Conservation (phyloP, 1,140 invertebrate species). For the Colletes gigas region DNA sequence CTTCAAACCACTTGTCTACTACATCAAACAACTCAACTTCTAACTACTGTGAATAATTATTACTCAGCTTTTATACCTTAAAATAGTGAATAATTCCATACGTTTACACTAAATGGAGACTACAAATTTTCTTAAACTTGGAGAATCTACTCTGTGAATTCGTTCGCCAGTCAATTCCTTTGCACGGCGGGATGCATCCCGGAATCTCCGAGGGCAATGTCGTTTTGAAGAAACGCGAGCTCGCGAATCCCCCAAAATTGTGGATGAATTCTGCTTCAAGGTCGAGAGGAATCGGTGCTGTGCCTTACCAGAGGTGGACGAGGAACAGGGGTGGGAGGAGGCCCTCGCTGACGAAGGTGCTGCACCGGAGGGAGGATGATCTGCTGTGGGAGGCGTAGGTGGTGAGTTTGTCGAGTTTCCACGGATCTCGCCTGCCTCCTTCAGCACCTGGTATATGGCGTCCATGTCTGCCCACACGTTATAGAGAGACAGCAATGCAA, state of each 20-base stretch:
- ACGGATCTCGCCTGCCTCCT: constrained; percentile 93
- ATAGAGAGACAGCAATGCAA: constrained; percentile 59
- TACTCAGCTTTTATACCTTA: too few relatives aligned
- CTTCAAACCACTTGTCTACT: too few relatives aligned
- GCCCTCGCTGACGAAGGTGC: constrained; percentile 78
- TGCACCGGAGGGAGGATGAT: constrained; percentile 77
- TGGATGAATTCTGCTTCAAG: constrained; percentile 48
- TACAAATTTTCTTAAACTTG: too few relatives aligned
- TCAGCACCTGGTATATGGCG: constrained; percentile 95
- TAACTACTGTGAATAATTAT: too few relatives aligned
- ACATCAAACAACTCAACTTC: too few relatives aligned
- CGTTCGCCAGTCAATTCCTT: not conserved
- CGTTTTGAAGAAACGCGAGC: too few relatives aligned
- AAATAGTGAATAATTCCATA: too few relatives aligned
- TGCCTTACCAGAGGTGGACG: constrained; percentile 85
- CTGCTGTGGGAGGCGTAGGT: constrained; percentile 80
- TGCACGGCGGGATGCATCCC: not conserved
- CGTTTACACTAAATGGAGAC: too few relatives aligned
- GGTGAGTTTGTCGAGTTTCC: constrained; percentile 80
- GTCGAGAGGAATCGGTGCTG: constrained; percentile 88
- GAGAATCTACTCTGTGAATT: too few relatives aligned
- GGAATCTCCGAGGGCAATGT: not conserved
- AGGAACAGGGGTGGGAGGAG: constrained; percentile 82
- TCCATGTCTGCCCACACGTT: constrained; percentile 86
- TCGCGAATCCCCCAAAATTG: not conserved